Base-by-base conservation (phyloP, 2,888 invertebrate genomes). In the Megastigmus dorsalis region DNA sequence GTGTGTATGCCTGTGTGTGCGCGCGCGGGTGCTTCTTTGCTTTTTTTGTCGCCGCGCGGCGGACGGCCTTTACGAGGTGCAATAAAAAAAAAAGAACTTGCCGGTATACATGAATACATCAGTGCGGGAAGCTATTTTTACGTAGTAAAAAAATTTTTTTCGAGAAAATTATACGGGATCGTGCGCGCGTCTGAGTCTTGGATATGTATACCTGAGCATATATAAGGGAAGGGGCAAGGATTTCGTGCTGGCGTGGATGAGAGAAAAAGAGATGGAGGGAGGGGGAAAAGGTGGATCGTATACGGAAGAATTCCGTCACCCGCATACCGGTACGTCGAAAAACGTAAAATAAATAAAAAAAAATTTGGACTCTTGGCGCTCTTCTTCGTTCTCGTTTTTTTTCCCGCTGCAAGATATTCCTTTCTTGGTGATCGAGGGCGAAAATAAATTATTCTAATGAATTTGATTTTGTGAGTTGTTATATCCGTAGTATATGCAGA, bases 121-220 rank as follows among this genome's bases (percentile, higher is more conserved):
- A 43, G 41, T 3, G 18, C n/a, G n/a, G n/a, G n/a, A n/a, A 18
- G 38, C 7, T 54, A 36, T 70, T 70, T 59, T 70, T 62, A 23
- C 15, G 26, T 54, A 23, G 30, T 69, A 54, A 70, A 70, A n/a
- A 36, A 18, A 52, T 36, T 54, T 62, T n/a, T 62, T 23, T 52
- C 20, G 15, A 28, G 20, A 43, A 62, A 69, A 62, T 62, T 62
- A 62, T 69, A 60, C 23, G 1, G 2, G 30, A 6, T 2, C 38
- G 28, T 1, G 15, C 33, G 55, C 28, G 28, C n/a, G 6, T 26
- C n/a, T n/a, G n/a, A n/a, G n/a, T n/a, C n/a, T n/a, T n/a, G n/a
- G n/a, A n/a, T n/a, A 3, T 38, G 1, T 15, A 43, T 59, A 54
- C 26, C 20, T 67, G 28, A 18, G 9, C 9, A 26, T 18, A 15